Evolutionary conservation across 2,113 vertebrate species (phyloP).

Genomic region (Pangasianodon hypophthalmus): DNA sequence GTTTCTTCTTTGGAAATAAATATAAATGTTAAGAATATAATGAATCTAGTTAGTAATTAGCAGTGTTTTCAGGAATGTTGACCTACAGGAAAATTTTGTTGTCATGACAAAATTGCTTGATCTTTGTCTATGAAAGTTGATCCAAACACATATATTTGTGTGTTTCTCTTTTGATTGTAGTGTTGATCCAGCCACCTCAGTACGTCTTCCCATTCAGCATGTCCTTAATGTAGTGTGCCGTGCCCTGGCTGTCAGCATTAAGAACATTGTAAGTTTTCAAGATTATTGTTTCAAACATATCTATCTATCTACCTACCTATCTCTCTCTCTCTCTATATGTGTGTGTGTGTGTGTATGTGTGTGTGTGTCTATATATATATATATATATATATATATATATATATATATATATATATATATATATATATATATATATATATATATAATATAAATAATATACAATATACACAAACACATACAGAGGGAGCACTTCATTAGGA

Average conservation of each 20-base stretch:
- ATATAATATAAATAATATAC: no score
- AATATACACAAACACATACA: neutral
- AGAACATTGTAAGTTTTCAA: conserved; percentile 77
- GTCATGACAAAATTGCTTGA: neutral
- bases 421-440: no score
- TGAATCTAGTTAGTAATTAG: neutral
- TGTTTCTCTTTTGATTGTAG: conserved; percentile 59
- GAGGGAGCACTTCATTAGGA: neutral
- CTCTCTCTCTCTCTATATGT: no score
- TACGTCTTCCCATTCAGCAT: conserved; percentile 80
- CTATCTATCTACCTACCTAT: no score
- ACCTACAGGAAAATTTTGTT: neutral
- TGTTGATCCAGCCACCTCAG: conserved; percentile 80
- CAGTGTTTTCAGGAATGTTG: neutral
- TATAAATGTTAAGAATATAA: neutral
- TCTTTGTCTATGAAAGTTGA: neutral
- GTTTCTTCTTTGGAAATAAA: neutral
- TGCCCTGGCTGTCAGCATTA: conserved; percentile 77
- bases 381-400: no score
- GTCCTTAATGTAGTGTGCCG: conserved; percentile 84
- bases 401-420: no score
- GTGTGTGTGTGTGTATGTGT: neutral
- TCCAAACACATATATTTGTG: neutral
- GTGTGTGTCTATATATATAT: no score
- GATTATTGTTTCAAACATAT: neutral